Percentiles rank a stretch among this genome's conserved stretches.
phyloP scores from a whole-genome alignment of 2,113 vertebrate species.

The Chrysochloris asiatica region DNA sequence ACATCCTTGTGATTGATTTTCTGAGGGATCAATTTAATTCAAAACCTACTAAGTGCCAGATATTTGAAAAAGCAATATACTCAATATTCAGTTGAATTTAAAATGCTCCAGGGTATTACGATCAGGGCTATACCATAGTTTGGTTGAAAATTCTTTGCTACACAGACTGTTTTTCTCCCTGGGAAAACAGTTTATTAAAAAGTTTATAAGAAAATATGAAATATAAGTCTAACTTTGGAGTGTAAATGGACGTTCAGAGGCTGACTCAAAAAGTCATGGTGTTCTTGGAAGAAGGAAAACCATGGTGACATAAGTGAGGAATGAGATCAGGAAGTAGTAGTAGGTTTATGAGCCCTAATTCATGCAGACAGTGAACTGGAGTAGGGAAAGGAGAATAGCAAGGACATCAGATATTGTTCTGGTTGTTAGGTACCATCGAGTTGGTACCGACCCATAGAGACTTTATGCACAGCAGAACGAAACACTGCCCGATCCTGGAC shows the following conservation, averaged over 20 bases:
- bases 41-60: neutral
- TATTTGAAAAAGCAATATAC: neutral
- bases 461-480: too few species aligned
- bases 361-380: neutral
- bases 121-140: neutral
- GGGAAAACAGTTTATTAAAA: neutral
- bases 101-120: slow-evolving; percentile 11
- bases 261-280: neutral
- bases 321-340: neutral
- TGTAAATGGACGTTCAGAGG: neutral
- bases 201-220: neutral
- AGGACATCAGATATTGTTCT: too few species aligned
- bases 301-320: neutral
- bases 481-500: too few species aligned
- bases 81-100: neutral
- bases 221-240: neutral
- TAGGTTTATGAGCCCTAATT: neutral
- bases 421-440: too few species aligned
- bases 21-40: neutral
- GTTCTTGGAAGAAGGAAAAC: neutral
- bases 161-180: neutral
- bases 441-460: too few species aligned
- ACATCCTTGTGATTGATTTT: neutral
- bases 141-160: neutral
- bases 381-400: too few species aligned